phyloP scores from a whole-genome alignment of 2,797 vertebrate genomes.

The Zenarchopterus dispar region DNA sequence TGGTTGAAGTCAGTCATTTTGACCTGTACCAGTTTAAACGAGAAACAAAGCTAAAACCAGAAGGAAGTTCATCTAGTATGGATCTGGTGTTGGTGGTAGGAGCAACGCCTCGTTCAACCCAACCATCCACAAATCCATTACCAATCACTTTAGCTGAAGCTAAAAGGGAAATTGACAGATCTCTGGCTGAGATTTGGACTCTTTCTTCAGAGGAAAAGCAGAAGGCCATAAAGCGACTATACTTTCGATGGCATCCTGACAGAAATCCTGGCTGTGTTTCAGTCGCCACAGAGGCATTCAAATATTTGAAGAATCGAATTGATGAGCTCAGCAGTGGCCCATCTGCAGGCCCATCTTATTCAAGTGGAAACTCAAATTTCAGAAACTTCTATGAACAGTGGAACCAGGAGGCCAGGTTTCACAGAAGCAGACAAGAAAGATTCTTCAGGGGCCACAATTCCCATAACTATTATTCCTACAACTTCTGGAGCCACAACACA shows the following conservation, averaged over 20 bases:
- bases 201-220: constrained; percentile 71
- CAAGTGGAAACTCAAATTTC: constrained; percentile 25
- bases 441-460: constrained; percentile 41
- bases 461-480: constrained; percentile 61
- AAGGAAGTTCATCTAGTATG: constrained; percentile 31
- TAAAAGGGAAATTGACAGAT: constrained; percentile 83
- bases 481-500: constrained; percentile 78
- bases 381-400: constrained; percentile 70
- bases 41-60: constrained; percentile 35
- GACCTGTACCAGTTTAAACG: constrained; percentile 85
- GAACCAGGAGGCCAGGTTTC: constrained; percentile 79
- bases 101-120: constrained; percentile 20
- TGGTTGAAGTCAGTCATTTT: constrained; percentile 74
- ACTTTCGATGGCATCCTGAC: constrained; percentile 84
- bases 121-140: constrained; percentile 31
- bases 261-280: constrained; percentile 75
- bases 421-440: constrained; percentile 65
- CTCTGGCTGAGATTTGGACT: constrained; percentile 77
- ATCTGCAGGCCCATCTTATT: constrained; percentile 6
- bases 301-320: constrained; percentile 77
- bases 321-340: constrained; percentile 53
- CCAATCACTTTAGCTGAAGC: constrained; percentile 73
- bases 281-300: constrained; percentile 77
- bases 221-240: constrained; percentile 82
- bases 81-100: constrained; percentile 42